Evolutionary conservation across 2,113 vertebrate genomes (phyloP).

Genomic region (Acrocephalus arundinaceus): DNA sequence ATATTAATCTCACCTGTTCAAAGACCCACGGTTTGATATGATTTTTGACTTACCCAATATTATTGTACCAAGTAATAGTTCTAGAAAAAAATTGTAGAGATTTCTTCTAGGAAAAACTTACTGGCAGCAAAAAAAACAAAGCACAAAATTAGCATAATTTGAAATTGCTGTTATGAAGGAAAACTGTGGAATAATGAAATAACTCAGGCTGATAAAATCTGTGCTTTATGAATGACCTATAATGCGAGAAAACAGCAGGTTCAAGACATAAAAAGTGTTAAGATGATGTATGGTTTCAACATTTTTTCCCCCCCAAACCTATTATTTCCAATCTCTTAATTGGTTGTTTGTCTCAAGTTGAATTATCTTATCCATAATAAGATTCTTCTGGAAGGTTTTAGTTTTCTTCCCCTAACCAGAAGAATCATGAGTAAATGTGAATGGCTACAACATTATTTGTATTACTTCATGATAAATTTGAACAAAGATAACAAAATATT

Average conservation of each 20-base stretch:
- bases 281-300: neutral
- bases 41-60: neutral
- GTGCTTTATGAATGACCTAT: neutral
- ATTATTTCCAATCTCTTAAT: neutral
- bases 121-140: neutral
- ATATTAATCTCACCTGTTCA: neutral
- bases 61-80: neutral
- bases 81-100: neutral
- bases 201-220: neutral
- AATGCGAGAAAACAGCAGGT: neutral
- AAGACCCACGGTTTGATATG: neutral
- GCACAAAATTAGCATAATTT: neutral
- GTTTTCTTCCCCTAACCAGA: neutral
- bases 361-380: neutral
- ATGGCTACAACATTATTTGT: neutral
- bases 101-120: neutral
- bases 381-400: neutral
- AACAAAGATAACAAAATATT: neutral
- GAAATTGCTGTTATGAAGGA: neutral
- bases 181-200: neutral
- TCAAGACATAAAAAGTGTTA: neutral
- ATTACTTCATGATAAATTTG: neutral
- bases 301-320: neutral
- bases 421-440: neutral
- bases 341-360: neutral